Evolutionary conservation across 2,888 invertebrate genomes (phyloP), one percentile per base, ranked within the genome.

Genomic region (Oeneis ivallda): DNA sequence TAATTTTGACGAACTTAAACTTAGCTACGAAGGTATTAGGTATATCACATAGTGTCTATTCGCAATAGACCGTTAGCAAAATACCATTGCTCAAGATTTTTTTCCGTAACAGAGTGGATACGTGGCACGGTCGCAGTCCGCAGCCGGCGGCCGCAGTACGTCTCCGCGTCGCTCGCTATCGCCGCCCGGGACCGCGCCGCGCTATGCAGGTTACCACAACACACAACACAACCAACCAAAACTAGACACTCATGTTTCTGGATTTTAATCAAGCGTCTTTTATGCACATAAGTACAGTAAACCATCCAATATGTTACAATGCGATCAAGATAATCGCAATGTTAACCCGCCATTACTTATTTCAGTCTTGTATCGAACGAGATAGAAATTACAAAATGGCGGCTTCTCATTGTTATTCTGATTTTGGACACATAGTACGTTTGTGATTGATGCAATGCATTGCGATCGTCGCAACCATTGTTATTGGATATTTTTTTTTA

Each of bases 91-190:
- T 5, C 17, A 6, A 13, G 53, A 19, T 61, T 26, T 39, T 1
- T 67, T 0, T 47, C 47, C 54, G 41, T 62, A 17, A 43, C 58
- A 72, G 70, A 71, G 71, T 68, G 87, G 86, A 39, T 87, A 85
- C 79, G 86, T 84, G 95, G 96, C 96, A 82, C 94, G 97, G 74
- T 97, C 97, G 79, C 96, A 96, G 88, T 97, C 97, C 66, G 97
- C 97, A 66, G 97, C 97, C 66, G 97, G 97, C 52, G 88, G 85
- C 64, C 93, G 95, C 77, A 96, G 96, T 85, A 96, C 95, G 91
- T 96, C 96, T 75, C 97, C 97, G 73, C 94, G 95, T 68, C 94
- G 97, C 78, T 96, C 96, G 78, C 93, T 96, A 71, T 97, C 97
- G 67, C 97, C 97, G 63, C 96, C 96, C 64, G 94, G 86, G 77